Base-by-base conservation (phyloP, 2,113 vertebrate species). In the Sinocyclocheilus anshuiensis region DNA sequence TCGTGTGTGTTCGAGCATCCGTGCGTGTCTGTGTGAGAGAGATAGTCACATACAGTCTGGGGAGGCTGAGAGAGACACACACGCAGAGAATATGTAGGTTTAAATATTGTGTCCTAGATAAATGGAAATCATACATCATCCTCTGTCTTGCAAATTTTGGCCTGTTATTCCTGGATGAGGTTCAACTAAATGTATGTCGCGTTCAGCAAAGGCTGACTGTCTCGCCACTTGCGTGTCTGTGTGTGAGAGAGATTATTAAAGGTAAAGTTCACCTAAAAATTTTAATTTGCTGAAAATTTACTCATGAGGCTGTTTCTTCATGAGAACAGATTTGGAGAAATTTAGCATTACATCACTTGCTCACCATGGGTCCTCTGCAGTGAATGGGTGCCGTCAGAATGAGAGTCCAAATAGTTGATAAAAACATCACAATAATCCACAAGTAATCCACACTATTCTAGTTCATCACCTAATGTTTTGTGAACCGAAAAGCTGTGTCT, bases 101-200 rank as follows among this genome's bases (percentile, higher is more conserved):
- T 77, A 29, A 45, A 39, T 39, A 53, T 61, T 88, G 83, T 87
- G 89, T 87, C 87, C 86, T 65, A 89, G 81, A 89, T 89, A 81
- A 81, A 87, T 77, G 69, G 57, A 57, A 63, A 71, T 69, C 18
- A 65, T 67, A 82, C 69, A 87, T 87, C 83, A 87, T 67, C 78
- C 26, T 55, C 67, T 33, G 20, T 61, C 55, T 74, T 69, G 65
- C 69, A 81, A 87, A 72, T 67, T 55, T 33, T 24, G 13, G 10
- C 20, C 29, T 84, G 67, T 63, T 57, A 24, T 16, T 53, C 36
- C 29, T 74, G 53, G 22, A 53, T 77, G 69, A 71, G 79, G 6
- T 83, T 77, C 20, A 87, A 11, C 59, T 50, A 83, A 67, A 50
- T 57, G 12, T 42, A 36, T 22, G 59, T 36, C 29, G 42, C 22